Percentiles rank a stretch among this genome's conserved stretches.
Evolutionary conservation across 1,140 invertebrate genomes (phyloP).

Genomic region (Tyrophagus putrescentiae): DNA sequence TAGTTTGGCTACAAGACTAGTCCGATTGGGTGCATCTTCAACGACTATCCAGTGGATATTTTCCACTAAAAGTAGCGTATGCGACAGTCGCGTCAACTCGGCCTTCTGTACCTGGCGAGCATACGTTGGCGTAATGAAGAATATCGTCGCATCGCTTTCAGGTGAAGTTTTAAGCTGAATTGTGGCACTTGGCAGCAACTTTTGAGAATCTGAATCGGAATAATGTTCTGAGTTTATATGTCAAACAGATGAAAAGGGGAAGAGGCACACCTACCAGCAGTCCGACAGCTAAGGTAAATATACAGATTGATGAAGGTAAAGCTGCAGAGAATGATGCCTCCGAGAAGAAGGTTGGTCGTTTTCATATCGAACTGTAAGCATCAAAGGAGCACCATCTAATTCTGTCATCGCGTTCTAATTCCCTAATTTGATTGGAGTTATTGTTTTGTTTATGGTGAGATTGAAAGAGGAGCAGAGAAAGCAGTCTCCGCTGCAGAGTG

Average conservation of each 20-base stretch:
- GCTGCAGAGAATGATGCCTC: background rate
- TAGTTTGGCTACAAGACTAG: slow-evolving; percentile 60
- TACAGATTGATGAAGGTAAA: background rate
- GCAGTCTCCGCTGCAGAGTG: too few species aligned
- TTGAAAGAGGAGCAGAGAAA: too few species aligned
- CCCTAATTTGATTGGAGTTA: too few species aligned
- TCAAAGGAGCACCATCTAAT: too few species aligned
- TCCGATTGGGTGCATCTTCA: slow-evolving; percentile 66
- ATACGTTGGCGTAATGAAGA: slow-evolving; percentile 86
- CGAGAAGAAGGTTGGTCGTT: background rate
- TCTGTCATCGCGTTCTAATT: too few species aligned
- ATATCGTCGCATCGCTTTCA: slow-evolving; percentile 40
- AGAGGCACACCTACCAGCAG: background rate
- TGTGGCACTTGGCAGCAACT: background rate
- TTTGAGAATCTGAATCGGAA: too few species aligned
- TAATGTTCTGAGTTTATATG: background rate
- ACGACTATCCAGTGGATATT: slow-evolving; percentile 91
- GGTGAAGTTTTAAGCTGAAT: background rate
- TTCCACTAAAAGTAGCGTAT: slow-evolving; percentile 69
- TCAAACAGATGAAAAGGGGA: background rate
- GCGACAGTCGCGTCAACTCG: slow-evolving; percentile 73
- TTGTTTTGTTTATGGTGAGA: too few species aligned
- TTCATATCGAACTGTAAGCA: background rate
- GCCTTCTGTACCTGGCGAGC: slow-evolving; percentile 78
- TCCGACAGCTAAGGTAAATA: background rate